Conservation (phyloP, 2,113 vertebrate species). For the Petrocephalus microphthalmus region DNA sequence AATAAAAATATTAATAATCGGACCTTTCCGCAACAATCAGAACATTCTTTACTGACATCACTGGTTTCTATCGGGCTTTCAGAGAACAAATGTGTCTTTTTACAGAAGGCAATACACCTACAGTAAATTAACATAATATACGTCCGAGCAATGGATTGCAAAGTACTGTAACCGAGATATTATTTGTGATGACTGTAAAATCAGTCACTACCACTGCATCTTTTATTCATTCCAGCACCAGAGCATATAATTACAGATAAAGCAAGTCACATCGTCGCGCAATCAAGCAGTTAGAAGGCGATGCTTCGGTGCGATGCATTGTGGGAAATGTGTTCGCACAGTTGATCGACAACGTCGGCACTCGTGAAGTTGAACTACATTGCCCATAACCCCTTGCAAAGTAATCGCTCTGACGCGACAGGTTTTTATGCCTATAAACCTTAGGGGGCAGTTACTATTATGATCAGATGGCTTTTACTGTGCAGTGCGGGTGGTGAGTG, state of each 20-base stretch:
- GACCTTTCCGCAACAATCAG: not conserved
- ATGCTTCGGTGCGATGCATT: not conserved
- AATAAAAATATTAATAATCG: not conserved
- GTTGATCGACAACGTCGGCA: not conserved
- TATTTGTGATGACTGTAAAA: not conserved
- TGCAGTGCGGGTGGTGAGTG: not conserved
- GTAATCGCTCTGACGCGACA: conserved; percentile 11
- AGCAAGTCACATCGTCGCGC: not conserved
- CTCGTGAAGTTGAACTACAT: conserved; percentile 17
- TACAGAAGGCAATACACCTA: not conserved
- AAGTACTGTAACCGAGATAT: not conserved
- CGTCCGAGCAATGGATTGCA: not conserved
- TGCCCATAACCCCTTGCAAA: conserved; percentile 39
- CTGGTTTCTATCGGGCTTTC: not conserved
- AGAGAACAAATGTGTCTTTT: not conserved
- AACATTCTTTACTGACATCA: not conserved
- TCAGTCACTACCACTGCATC: not conserved
- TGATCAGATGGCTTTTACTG: conserved; percentile 9
- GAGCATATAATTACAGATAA: not conserved
- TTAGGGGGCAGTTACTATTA: conserved; percentile 9
- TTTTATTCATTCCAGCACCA: not conserved
- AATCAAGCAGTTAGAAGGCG: not conserved
- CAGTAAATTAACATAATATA: not conserved
- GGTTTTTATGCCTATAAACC: conserved; percentile 8
- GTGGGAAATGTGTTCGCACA: conserved; percentile 1